These are phyloP conservation scores for Bilobella aurantiaca DNA, from an alignment of 1,140 invertebrate genomes.

Conservation along the genomic window DNA sequence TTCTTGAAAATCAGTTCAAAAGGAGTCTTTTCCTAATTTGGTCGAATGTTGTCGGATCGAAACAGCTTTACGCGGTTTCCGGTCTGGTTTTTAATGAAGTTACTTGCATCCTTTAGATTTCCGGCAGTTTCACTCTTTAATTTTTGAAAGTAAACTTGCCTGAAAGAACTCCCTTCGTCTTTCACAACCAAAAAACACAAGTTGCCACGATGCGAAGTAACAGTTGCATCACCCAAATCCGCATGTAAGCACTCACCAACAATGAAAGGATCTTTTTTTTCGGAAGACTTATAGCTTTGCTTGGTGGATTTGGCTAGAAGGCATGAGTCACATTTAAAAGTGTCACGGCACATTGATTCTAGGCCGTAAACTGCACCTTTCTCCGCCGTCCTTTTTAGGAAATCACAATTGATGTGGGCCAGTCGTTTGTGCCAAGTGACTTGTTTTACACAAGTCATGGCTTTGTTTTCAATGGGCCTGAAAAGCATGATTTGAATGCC, in stretches of 20 bases:
- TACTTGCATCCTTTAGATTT: too few relatives aligned
- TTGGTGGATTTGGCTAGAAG: background rate
- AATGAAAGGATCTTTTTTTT: background rate
- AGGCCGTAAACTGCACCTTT: constrained; percentile 1
- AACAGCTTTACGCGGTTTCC: too few relatives aligned
- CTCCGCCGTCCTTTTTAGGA: background rate
- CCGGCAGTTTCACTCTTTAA: too few relatives aligned
- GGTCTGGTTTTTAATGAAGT: too few relatives aligned
- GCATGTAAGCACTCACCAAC: background rate
- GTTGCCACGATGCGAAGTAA: background rate
- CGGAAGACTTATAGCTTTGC: background rate
- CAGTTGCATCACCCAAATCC: background rate
- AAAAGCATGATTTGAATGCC: constrained; percentile 16
- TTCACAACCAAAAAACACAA: too few relatives aligned
- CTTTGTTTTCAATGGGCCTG: constrained; percentile 1
- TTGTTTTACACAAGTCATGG: constrained; percentile 12
- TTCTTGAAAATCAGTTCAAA: constrained; percentile 16
- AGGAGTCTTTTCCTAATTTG: constrained; percentile 17
- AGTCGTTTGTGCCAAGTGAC: constrained; percentile 10
- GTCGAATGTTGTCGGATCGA: too few relatives aligned
- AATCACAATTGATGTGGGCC: constrained; percentile 5
- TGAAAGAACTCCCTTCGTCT: too few relatives aligned
- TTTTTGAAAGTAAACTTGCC: too few relatives aligned
- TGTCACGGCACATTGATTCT: background rate
- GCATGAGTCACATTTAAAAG: background rate